A percentile compares a stretch with the other conserved stretches of the same genome.
These are phyloP conservation scores for Zoanthus gigantus DNA, from an alignment of 92 coral and sea anemone species.

Conservation along the genomic window DNA sequence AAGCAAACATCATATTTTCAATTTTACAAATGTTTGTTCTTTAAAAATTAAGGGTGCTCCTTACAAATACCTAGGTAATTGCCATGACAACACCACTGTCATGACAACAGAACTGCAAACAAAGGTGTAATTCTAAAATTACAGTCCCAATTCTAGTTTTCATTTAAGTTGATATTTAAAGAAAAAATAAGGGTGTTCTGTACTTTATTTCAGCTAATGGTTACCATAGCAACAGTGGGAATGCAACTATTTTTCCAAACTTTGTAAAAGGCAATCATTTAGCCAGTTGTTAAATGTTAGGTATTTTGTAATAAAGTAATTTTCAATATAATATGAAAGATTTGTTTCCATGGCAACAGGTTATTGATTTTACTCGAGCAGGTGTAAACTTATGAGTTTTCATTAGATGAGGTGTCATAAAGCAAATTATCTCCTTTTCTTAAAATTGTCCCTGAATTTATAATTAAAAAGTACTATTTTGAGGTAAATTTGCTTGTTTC, in stretches of 20 bases:
- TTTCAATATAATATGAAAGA: background rate
- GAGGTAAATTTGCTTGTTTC: no score
- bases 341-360: constrained; percentile 14
- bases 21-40: background rate
- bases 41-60: background rate
- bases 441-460: no score
- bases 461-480: no score
- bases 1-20: background rate
- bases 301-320: background rate
- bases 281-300: background rate
- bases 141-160: no score
- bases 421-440: no score
- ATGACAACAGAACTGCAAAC: no score
- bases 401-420: no score
- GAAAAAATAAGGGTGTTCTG: no score
- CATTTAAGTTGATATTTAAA: no score
- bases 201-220: no score
- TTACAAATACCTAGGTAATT: background rate
- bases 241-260: background rate
- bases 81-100: background rate
- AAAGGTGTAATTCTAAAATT: no score
- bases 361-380: background rate
- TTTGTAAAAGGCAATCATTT: background rate
- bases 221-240: background rate
- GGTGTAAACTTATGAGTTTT: background rate